Evolutionary conservation across 2,888 invertebrate genomes (phyloP).

Genomic region (Eilema depressum): DNA sequence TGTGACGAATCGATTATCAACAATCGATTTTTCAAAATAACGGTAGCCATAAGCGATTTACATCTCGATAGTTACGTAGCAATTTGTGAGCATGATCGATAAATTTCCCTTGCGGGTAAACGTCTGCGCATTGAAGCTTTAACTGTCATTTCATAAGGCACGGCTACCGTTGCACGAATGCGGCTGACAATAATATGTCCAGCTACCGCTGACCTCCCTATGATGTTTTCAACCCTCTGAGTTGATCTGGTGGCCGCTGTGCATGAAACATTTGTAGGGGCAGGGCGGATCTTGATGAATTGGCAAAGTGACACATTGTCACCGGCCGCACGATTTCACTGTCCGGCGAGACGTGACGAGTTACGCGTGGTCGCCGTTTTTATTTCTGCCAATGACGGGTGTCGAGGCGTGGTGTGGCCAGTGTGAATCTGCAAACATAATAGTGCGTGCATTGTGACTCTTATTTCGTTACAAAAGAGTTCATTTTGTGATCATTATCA

Average conservation of each 20-base stretch:
- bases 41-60: constrained; percentile 82
- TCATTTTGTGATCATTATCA: constrained; percentile 55
- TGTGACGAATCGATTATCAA: constrained; percentile 80
- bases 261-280: constrained; percentile 38
- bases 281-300: constrained; percentile 56
- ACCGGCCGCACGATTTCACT: constrained; percentile 84
- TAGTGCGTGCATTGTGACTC: constrained; percentile 52
- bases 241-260: constrained; percentile 20
- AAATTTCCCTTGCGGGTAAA: constrained; percentile 82
- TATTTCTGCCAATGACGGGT: constrained; percentile 87
- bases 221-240: constrained; percentile 37
- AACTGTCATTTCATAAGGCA: constrained; percentile 85
- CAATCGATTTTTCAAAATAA: constrained; percentile 85
- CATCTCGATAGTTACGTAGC: constrained; percentile 83
- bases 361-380: constrained; percentile 86
- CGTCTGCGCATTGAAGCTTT: constrained; percentile 83
- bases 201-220: constrained; percentile 60
- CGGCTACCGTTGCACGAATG: constrained; percentile 73
- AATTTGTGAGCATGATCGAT: constrained; percentile 84
- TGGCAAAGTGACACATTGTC: constrained; percentile 83
- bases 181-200: constrained; percentile 70
- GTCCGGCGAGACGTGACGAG: constrained; percentile 85
- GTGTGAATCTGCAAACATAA: constrained; percentile 66
- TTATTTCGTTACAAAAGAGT: constrained; percentile 66
- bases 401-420: constrained; percentile 84